Conservation (phyloP, 92 coral and sea anemone species). For the Epizoanthus stellaris region DNA sequence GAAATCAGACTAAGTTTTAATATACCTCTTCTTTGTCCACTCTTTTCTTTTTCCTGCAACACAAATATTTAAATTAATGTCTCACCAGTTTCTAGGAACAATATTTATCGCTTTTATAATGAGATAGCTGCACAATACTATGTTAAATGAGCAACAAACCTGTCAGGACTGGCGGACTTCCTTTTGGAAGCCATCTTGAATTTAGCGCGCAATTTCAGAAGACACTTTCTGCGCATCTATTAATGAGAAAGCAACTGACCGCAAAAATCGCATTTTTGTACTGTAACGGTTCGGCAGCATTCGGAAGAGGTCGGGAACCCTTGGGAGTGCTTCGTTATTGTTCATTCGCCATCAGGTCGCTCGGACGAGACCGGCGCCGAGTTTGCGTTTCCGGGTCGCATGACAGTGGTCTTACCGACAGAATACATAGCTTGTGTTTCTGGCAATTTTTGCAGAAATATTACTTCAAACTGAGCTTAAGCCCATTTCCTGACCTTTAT, state of each 20-base stretch:
- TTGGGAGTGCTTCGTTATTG: not conserved
- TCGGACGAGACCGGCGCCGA: slow-evolving; percentile 14
- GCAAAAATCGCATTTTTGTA: not conserved
- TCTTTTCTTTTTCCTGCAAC: slow-evolving; percentile 26
- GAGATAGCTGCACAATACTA: not conserved
- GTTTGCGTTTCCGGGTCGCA: slow-evolving; percentile 86
- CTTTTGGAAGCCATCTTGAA: slow-evolving; percentile 49
- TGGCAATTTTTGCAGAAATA: slow-evolving; percentile 4
- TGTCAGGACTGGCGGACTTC: slow-evolving; percentile 18
- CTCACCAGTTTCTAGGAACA: not conserved
- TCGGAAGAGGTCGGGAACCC: not conserved
- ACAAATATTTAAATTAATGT: not conserved
- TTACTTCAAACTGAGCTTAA: not conserved
- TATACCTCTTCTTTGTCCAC: slow-evolving; percentile 38
- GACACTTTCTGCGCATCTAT: slow-evolving; percentile 4
- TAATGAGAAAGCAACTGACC: slow-evolving; percentile 23
- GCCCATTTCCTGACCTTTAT: not conserved
- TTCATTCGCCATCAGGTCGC: not conserved
- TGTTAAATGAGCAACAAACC: slow-evolving; percentile 26
- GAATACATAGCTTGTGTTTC: not conserved
- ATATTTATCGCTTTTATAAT: not conserved
- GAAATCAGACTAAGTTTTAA: not conserved
- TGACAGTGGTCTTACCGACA: slow-evolving; percentile 51
- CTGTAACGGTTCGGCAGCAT: too few species aligned
- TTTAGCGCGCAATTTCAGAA: slow-evolving; percentile 26